Conservation (phyloP, 2,113 vertebrate genomes). For the Gorsachius goisagi region DNA sequence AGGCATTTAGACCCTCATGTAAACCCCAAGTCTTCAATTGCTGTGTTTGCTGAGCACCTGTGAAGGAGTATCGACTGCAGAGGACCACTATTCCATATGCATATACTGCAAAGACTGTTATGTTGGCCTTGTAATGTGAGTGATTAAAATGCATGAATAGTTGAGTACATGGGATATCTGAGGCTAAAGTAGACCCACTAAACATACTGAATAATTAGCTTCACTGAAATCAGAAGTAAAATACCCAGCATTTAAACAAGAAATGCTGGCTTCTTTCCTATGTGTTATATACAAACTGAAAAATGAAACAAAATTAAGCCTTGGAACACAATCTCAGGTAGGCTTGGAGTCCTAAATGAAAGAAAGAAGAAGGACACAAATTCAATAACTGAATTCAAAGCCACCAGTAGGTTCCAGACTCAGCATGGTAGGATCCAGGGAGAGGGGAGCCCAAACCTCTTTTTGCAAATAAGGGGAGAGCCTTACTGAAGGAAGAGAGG, state of each 20-base stretch:
- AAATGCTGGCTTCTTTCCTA: not conserved
- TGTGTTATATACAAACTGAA: not conserved
- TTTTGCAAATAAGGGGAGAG: not conserved
- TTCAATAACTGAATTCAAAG: not conserved
- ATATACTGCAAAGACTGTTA: not conserved
- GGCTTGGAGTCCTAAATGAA: not conserved
- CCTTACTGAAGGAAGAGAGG: not conserved
- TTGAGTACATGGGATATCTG: not conserved
- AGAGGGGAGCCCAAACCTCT: not conserved
- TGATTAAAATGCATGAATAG: not conserved
- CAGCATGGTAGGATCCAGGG: not conserved
- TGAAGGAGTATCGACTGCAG: accelerated
- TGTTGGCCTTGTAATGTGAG: not conserved
- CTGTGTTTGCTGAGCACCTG: not conserved
- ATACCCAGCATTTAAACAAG: not conserved
- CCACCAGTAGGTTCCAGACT: not conserved
- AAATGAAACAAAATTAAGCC: not conserved
- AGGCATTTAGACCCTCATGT: not conserved
- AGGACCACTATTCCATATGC: not conserved
- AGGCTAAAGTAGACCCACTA: not conserved
- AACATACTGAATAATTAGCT: not conserved
- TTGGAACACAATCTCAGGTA: not conserved
- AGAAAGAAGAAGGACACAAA: not conserved
- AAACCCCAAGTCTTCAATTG: not conserved
- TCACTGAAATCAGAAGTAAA: not conserved